A percentile compares a stretch with the other conserved stretches of the same genome.
Conservation (phyloP, 2,888 invertebrate genomes). For the Monochamus alternatus region DNA sequence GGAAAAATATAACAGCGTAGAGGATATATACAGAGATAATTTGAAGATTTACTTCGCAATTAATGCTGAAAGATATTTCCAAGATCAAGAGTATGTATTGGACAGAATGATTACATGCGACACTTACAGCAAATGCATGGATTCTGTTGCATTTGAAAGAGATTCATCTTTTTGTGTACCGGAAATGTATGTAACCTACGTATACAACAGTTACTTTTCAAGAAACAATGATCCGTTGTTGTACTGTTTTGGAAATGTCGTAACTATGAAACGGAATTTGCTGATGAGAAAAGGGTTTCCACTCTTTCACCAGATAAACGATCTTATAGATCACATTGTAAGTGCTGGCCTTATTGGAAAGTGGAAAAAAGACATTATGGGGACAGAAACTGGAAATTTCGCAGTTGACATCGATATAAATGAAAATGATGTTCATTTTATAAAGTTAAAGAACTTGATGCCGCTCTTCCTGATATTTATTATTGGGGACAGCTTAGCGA, state of each 20-base stretch:
- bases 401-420: not conserved
- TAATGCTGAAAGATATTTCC: conserved; percentile 1
- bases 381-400: not conserved
- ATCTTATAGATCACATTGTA: not conserved
- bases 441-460: not conserved
- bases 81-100: not conserved
- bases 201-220: conserved; percentile 16
- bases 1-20: not conserved
- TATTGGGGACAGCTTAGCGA: not conserved
- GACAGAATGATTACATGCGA: conserved; percentile 8
- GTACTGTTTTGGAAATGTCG: conserved; percentile 14
- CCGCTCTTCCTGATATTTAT: not conserved
- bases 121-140: conserved; percentile 7
- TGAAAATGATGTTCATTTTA: not conserved
- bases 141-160: conserved; percentile 8
- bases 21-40: conserved; percentile 8
- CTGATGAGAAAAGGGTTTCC: conserved; percentile 19
- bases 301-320: not conserved
- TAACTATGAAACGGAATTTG: not conserved
- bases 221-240: conserved; percentile 1
- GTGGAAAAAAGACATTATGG: not conserved
- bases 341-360: not conserved
- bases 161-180: conserved; percentile 21
- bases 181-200: conserved; percentile 5
- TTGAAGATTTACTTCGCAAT: conserved; percentile 14